Conservation (phyloP, 2,797 vertebrate genomes). For the Enteromius afrohamiltoni region DNA sequence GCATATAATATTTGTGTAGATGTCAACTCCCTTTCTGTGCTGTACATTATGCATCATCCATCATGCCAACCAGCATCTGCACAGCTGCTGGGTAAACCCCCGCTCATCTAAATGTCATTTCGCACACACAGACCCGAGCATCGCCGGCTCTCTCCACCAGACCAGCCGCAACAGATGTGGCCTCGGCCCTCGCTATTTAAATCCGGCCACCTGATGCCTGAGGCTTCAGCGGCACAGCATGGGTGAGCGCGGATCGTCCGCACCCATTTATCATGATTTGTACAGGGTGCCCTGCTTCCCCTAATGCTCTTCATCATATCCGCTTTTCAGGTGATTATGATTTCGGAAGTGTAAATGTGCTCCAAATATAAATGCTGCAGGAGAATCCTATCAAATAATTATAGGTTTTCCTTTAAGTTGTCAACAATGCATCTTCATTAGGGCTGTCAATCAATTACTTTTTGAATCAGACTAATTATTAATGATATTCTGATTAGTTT, state of each 20-base stretch:
- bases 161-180: slow-evolving; percentile 48
- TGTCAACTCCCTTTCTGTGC: slow-evolving; percentile 48
- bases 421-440: background rate
- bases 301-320: slow-evolving; percentile 27
- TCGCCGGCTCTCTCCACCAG: slow-evolving; percentile 28
- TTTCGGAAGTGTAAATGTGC: slow-evolving; percentile 12
- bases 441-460: background rate
- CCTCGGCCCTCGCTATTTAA: slow-evolving; percentile 43
- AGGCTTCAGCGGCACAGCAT: slow-evolving; percentile 35
- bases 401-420: background rate
- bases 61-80: slow-evolving; percentile 43
- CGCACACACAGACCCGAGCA: slow-evolving; percentile 39
- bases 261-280: slow-evolving; percentile 53
- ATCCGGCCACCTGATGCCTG: slow-evolving; percentile 48
- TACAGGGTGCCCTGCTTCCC: slow-evolving; percentile 10
- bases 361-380: background rate
- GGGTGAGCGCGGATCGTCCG: slow-evolving; percentile 30
- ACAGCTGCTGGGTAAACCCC: slow-evolving; percentile 59
- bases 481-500: background rate
- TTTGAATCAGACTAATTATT: background rate
- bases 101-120: slow-evolving; percentile 60
- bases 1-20: background rate
- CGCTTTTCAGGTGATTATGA: slow-evolving; percentile 26
- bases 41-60: slow-evolving; percentile 57
- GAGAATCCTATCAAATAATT: slow-evolving; percentile 6